Conservation (phyloP, 35 echinoderm and acorn worm genomes). For the Apostichopus japonicus region DNA sequence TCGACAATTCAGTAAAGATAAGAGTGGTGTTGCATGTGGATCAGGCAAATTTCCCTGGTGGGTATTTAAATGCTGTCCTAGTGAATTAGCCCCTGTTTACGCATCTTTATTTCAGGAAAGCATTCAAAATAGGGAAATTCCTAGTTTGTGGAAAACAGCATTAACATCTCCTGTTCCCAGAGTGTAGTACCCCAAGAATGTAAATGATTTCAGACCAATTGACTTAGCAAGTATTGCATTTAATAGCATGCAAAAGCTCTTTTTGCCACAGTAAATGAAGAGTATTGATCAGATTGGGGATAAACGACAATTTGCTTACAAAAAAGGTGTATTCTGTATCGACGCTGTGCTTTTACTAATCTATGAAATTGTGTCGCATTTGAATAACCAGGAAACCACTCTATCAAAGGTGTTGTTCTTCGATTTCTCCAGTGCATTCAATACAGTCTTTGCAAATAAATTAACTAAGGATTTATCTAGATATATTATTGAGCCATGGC, state of each 20-base stretch:
- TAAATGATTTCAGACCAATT: constrained; percentile 10
- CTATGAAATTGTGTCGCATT: background rate
- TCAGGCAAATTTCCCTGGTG: background rate
- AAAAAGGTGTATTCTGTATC: no score
- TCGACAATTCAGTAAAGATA: background rate
- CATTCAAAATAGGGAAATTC: background rate
- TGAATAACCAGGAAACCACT: background rate
- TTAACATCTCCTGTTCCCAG: background rate
- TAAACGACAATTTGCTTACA: background rate
- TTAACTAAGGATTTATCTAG: background rate
- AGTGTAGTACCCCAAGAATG: background rate
- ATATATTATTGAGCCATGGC: background rate
- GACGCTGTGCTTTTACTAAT: background rate
- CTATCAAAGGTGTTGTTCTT: background rate
- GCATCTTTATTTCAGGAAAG: background rate
- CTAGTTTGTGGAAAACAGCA: background rate
- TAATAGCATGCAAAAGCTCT: background rate
- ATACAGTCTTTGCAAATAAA: background rate
- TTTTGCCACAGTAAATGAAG: background rate
- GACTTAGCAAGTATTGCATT: constrained; percentile 19
- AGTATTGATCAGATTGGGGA: background rate
- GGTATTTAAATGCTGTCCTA: background rate
- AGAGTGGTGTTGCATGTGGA: background rate
- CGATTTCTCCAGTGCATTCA: background rate
- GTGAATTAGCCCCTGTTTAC: background rate